These are phyloP conservation scores for Esox lucius DNA, from an alignment of 2,797 vertebrate genomes.

Conservation along the genomic window DNA sequence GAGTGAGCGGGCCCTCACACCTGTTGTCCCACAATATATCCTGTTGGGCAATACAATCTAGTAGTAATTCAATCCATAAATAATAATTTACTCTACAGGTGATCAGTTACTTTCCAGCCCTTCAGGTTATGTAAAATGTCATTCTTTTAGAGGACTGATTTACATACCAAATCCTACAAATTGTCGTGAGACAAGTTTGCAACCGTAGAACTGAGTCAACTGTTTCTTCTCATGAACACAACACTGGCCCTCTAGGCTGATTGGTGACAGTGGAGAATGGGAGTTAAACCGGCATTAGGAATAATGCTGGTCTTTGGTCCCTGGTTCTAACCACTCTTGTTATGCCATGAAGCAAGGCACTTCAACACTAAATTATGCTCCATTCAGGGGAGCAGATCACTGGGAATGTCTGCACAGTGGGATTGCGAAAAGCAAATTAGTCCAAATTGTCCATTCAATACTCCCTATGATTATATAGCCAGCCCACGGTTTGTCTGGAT, in stretches of 20 bases:
- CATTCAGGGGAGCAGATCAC: neutral
- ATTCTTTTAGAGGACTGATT: neutral
- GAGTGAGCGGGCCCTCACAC: no score
- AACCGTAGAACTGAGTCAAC: neutral
- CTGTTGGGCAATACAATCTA: no score
- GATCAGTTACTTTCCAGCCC: no score
- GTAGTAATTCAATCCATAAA: no score
- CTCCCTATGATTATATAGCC: neutral
- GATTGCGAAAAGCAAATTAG: neutral
- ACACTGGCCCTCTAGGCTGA: neutral
- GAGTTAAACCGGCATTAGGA: neutral
- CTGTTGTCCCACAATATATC: no score
- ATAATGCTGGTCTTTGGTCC: neutral
- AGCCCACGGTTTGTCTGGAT: conserved; percentile 25
- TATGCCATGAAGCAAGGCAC: neutral
- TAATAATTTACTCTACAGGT: no score
- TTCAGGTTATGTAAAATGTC: neutral
- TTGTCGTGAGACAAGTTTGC: neutral
- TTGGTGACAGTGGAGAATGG: neutral
- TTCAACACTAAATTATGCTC: neutral
- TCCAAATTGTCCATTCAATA: neutral
- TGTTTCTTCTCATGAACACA: neutral
- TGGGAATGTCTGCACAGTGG: neutral
- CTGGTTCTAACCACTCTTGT: neutral
- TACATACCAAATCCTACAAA: neutral